Conservation (phyloP, 2,113 vertebrate species). For the Poeciliopsis prolifica region DNA sequence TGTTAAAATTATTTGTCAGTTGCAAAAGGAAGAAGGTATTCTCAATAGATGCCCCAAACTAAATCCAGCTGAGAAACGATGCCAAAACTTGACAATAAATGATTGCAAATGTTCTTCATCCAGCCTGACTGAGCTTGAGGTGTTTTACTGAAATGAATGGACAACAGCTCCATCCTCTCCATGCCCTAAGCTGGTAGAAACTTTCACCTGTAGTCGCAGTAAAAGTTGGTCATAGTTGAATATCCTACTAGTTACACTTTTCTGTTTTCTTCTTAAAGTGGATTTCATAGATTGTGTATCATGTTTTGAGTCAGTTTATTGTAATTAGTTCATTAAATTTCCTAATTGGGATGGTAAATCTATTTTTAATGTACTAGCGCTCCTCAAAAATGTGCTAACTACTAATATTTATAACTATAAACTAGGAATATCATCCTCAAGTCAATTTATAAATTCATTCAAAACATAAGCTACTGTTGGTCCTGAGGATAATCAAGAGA, state of each 20-base stretch:
- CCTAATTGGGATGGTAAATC: too few species aligned
- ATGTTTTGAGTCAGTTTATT: too few species aligned
- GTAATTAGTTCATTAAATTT: too few species aligned
- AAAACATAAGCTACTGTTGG: neutral
- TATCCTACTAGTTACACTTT: too few species aligned
- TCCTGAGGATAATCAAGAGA: constrained; percentile 1
- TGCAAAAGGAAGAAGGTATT: neutral
- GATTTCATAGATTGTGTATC: too few species aligned
- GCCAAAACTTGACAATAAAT: neutral
- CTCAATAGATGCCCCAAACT: neutral
- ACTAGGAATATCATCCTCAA: neutral
- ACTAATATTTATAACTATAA: neutral
- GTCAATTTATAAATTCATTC: neutral
- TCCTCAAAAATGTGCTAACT: neutral
- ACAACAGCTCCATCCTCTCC: neutral
- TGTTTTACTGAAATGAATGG: neutral
- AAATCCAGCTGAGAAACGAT: neutral
- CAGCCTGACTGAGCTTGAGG: neutral
- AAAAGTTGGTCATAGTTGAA: too few species aligned
- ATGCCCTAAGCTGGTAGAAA: neutral
- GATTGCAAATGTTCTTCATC: neutral
- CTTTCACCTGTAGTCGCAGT: neutral
- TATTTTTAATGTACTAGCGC: neutral
- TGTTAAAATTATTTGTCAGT: too few species aligned
- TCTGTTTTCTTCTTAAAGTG: too few species aligned